These are phyloP conservation scores for Schizopygopsis pylzovi DNA, from an alignment of 2,797 vertebrate species.

Conservation along the genomic window DNA sequence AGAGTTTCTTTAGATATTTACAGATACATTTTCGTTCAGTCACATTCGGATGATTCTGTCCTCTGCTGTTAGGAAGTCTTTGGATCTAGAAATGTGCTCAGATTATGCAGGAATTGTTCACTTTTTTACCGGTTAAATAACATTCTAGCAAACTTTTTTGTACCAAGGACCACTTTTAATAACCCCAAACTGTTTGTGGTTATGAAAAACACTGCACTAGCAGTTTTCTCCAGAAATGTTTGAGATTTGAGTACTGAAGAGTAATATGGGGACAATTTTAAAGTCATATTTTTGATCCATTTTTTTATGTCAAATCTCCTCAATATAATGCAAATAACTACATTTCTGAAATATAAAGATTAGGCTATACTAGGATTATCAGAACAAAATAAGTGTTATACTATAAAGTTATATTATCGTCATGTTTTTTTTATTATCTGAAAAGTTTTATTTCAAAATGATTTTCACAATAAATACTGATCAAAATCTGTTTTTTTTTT, in stretches of 20 bases:
- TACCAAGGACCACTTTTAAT: not conserved
- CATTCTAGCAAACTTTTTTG: not conserved
- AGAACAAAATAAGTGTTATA: not conserved
- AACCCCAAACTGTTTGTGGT: not conserved
- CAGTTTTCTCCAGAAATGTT: not conserved
- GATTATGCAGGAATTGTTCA: not conserved
- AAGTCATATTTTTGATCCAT: not conserved
- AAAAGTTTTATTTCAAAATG: not conserved
- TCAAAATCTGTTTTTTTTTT: not conserved
- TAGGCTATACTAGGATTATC: not conserved
- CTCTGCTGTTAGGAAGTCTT: not conserved
- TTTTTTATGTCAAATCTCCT: not conserved
- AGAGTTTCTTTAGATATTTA: constrained; percentile 3
- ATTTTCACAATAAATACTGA: not conserved
- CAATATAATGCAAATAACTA: not conserved
- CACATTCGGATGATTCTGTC: not conserved
- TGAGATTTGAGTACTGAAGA: not conserved
- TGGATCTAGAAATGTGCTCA: not conserved
- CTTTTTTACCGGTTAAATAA: not conserved
- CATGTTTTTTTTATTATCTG: not conserved
- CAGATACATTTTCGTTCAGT: not conserved
- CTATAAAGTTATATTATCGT: not conserved
- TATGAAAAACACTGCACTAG: not conserved
- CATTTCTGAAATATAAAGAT: not conserved
- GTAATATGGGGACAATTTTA: not conserved